These are phyloP conservation scores for Papilio machaon DNA, from an alignment of 1,140 invertebrate genomes.

Conservation along the genomic window DNA sequence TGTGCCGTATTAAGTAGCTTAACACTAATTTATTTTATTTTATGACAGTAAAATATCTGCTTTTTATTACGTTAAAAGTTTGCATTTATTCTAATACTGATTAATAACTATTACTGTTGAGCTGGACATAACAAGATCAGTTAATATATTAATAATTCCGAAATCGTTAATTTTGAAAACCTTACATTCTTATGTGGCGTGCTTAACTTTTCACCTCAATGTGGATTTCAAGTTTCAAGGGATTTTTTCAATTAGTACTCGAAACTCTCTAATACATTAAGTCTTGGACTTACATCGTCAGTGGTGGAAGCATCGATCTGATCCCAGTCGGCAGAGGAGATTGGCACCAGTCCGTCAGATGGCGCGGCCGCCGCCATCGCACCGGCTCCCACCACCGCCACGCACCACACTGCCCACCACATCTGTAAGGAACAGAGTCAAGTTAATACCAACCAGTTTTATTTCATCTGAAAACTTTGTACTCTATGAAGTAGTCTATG, in stretches of 20 bases:
- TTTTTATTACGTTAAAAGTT: no score
- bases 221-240: no score
- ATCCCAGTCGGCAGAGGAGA: constrained; percentile 58
- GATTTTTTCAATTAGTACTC: no score
- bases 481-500: no score
- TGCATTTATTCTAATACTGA: no score
- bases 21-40: constrained; percentile 1
- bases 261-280: neutral
- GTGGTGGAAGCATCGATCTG: constrained; percentile 60
- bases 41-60: neutral
- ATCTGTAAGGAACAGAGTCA: constrained; percentile 55
- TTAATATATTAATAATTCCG: no score
- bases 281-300: constrained; percentile 62
- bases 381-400: constrained; percentile 59
- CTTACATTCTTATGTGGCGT: no score
- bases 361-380: constrained; percentile 57
- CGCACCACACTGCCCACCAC: constrained; percentile 73
- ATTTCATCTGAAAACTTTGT: constrained; percentile 23
- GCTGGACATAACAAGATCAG: no score
- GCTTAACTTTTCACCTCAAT: no score
- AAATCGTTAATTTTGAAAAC: no score
- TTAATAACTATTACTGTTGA: no score
- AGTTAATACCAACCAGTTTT: constrained; percentile 6
- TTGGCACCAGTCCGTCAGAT: constrained; percentile 52
- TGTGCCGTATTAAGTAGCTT: neutral